phyloP scores from a whole-genome alignment of 1,140 invertebrate genomes.

The Branchinecta lynchi region DNA sequence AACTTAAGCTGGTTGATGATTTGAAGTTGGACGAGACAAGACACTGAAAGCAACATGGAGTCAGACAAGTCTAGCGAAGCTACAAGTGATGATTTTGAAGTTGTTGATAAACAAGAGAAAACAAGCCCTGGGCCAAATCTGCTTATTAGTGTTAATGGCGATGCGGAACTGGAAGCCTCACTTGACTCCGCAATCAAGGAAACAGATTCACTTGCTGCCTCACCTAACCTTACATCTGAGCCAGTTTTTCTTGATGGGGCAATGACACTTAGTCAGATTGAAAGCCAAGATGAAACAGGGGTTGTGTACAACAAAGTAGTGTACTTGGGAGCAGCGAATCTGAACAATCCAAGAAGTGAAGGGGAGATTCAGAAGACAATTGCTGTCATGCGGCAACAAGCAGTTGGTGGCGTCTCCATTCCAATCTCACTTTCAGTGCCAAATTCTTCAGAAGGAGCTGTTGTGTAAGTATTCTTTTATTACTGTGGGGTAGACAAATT shows the following conservation, averaged over 20 bases:
- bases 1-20: too few relatives aligned
- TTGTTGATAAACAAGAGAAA: conserved; percentile 10
- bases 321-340: conserved; percentile 80
- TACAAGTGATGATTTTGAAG: not conserved
- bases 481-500: not conserved
- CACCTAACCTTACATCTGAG: not conserved
- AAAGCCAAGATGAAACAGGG: conserved; percentile 49
- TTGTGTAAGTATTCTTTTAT: conserved; percentile 34
- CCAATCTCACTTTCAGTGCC: conserved; percentile 75
- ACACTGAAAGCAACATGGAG: conserved; percentile 10
- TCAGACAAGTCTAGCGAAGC: conserved; percentile 10
- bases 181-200: not conserved
- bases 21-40: too few relatives aligned
- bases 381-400: conserved; percentile 63
- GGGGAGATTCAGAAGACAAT: conserved; percentile 90
- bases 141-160: conserved; percentile 5
- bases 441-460: conserved; percentile 54
- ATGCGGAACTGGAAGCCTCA: not conserved
- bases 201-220: not conserved
- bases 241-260: not conserved
- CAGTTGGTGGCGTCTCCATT: conserved; percentile 44
- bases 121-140: not conserved
- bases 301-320: conserved; percentile 84
- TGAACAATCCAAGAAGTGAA: conserved; percentile 84
- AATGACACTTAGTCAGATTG: conserved; percentile 18